These are phyloP conservation scores for Drosophila varians DNA, from an alignment of 1,140 invertebrate genomes.

Conservation along the genomic window DNA sequence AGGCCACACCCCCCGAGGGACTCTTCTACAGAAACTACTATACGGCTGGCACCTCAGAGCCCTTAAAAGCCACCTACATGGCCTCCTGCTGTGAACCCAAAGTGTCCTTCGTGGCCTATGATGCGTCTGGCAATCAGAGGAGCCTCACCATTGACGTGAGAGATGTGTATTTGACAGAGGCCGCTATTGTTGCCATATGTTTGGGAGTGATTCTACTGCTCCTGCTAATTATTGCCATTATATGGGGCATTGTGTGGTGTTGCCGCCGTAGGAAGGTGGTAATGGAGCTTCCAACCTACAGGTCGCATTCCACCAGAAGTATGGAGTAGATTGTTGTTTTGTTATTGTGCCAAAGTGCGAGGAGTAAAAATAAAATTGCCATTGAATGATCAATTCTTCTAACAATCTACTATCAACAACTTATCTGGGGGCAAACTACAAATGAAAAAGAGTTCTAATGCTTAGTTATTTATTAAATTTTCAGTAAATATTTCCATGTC, in stretches of 20 bases:
- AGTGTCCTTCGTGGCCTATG: constrained; percentile 85
- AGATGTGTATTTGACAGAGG: constrained; percentile 78
- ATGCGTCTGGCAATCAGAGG: constrained; percentile 86
- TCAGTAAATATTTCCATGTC: too few relatives aligned
- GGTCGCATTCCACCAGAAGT: constrained; percentile 79
- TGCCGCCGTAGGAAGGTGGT: constrained; percentile 84
- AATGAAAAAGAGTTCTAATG: too few relatives aligned
- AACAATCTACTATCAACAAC: not conserved
- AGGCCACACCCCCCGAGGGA: constrained; percentile 84
- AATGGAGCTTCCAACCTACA: constrained; percentile 85
- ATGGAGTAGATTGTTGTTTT: constrained; percentile 69
- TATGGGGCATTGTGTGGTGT: constrained; percentile 84
- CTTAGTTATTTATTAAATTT: too few relatives aligned
- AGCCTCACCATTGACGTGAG: constrained; percentile 86
- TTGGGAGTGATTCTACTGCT: constrained; percentile 84
- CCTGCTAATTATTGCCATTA: constrained; percentile 84
- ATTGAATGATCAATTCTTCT: not conserved
- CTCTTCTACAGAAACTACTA: constrained; percentile 84
- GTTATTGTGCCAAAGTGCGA: constrained; percentile 33
- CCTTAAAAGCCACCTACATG: constrained; percentile 86
- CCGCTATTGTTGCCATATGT: constrained; percentile 85
- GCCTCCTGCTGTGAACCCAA: constrained; percentile 86
- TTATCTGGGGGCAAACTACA: not conserved
- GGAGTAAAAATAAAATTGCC: constrained; percentile 35
- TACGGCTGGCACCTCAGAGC: constrained; percentile 85